phyloP scores from a whole-genome alignment of 2,113 vertebrate species.

The Thunnus thynnus region DNA sequence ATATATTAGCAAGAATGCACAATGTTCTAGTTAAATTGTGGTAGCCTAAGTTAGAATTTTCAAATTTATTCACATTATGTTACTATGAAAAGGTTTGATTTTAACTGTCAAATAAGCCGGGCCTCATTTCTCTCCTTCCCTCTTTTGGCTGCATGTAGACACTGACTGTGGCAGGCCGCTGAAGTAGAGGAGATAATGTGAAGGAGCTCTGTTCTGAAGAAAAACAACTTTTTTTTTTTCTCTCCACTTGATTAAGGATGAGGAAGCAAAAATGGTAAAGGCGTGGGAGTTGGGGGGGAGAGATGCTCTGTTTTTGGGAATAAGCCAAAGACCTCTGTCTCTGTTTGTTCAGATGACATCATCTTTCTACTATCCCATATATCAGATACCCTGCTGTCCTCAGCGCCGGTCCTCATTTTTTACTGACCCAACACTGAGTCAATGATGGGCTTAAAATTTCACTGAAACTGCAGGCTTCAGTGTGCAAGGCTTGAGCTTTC shows the following conservation, averaged over 20 bases:
- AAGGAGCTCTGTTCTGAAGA: slow-evolving; percentile 64
- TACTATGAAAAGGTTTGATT: slow-evolving; percentile 31
- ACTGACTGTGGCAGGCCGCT: slow-evolving; percentile 36
- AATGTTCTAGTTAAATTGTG: slow-evolving; percentile 19
- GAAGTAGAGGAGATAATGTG: slow-evolving; percentile 76
- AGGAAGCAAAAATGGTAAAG: slow-evolving; percentile 71
- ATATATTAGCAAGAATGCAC: slow-evolving; percentile 17
- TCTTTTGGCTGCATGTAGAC: slow-evolving; percentile 22
- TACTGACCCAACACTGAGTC: slow-evolving; percentile 62
- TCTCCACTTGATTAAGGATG: slow-evolving; percentile 72
- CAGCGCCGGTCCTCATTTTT: slow-evolving; percentile 60
- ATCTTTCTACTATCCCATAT: slow-evolving; percentile 82
- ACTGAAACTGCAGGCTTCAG: slow-evolving; percentile 34
- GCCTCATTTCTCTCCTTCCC: slow-evolving; percentile 22
- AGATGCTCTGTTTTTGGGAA: slow-evolving; percentile 69
- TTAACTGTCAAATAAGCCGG: slow-evolving; percentile 10
- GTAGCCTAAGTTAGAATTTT: slow-evolving; percentile 45
- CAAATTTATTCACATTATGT: slow-evolving; percentile 27
- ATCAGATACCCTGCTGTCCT: slow-evolving; percentile 81
- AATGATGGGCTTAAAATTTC: slow-evolving; percentile 69
- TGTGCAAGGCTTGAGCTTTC: slow-evolving; percentile 12
- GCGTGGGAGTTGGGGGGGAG: slow-evolving; percentile 52
- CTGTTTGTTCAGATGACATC: slow-evolving; percentile 86
- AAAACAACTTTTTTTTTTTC: slow-evolving; percentile 66
- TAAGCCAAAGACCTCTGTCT: slow-evolving; percentile 77